Evolutionary conservation across 2,113 vertebrate genomes (phyloP).

Genomic region (Coturnix japonica): DNA sequence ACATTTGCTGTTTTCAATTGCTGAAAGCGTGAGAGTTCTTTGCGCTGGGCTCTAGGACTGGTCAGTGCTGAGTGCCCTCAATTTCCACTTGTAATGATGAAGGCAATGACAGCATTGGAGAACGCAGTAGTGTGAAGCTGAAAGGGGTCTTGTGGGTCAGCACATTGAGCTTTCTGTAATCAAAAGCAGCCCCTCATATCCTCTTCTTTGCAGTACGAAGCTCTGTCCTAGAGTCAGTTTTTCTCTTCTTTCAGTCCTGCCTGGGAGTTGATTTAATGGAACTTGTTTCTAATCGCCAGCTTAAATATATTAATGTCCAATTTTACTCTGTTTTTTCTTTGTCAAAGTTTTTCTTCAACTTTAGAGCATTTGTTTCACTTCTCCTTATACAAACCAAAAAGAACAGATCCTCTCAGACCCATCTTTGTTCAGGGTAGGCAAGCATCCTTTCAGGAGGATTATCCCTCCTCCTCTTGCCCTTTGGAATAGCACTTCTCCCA

Average conservation of each 20-base stretch:
- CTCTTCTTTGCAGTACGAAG: not conserved
- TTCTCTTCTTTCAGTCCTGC: not conserved
- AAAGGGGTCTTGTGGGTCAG: not conserved
- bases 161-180: not conserved
- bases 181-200: not conserved
- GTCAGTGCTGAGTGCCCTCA: not conserved
- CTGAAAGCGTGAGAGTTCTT: not conserved
- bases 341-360: not conserved
- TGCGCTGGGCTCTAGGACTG: not conserved
- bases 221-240: not conserved
- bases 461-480: not conserved
- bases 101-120: not conserved
- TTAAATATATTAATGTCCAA: slow-evolving; percentile 3
- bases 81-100: not conserved
- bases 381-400: not conserved
- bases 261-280: not conserved
- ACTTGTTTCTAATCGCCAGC: not conserved
- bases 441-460: not conserved
- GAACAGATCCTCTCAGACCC: not conserved
- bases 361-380: not conserved
- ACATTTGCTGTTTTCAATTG: not conserved
- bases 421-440: not conserved
- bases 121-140: not conserved
- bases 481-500: not conserved
- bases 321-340: not conserved